Base-by-base conservation (phyloP, 2,888 invertebrate genomes). In the Drosophila nr. fundita region DNA sequence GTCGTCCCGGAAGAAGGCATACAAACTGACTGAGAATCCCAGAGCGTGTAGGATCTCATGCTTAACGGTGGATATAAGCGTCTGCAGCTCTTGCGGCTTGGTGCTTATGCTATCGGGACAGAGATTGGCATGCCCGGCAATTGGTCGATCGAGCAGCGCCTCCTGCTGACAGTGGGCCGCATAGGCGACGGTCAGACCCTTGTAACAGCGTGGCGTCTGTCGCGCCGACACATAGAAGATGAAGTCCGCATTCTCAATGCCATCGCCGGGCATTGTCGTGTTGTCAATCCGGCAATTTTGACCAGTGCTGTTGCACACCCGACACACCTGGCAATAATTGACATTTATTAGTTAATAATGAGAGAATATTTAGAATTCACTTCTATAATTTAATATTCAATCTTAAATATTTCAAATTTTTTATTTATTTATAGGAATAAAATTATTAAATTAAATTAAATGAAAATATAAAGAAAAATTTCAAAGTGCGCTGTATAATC, bases 121-220 rank as follows among this genome's bases (percentile, higher is more conserved):
- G 83, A 99, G 95, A 94, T 99, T 99, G 0, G 99, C 99, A 94
- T 99, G 99, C 0, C 99, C 99, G 0, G 99, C 99, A 67, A 99
- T 98, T 0, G 99, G 99, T 76, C 99, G 98, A 93, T 99, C 99
- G 40, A 99, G 93, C 0, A 96, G 96, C 0, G 96, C 95, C 93
- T 99, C 99, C 92, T 99, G 98, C 92, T 99, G 99, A 90, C 99
- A 99, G 92, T 99, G 99, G 0, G 99, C 99, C 1, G 99, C 99
- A 93, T 99, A 99, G 0, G 99, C 99, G 2, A 99, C 98, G 0
- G 99, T 99, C 74, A 97, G 94, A 0, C 97, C 97, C 82, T 97
- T 96, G 76, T 96, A 95, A 92, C 99, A 99, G n/a, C 99, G 94
- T 84, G 97, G 96, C 0, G 99, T 98, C 92, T 98, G 97, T 91